A percentile compares a stretch with the other conserved stretches of the same genome.
phyloP scores from a whole-genome alignment of 2,797 vertebrate species.

The Neosilurus hyrtlii region DNA sequence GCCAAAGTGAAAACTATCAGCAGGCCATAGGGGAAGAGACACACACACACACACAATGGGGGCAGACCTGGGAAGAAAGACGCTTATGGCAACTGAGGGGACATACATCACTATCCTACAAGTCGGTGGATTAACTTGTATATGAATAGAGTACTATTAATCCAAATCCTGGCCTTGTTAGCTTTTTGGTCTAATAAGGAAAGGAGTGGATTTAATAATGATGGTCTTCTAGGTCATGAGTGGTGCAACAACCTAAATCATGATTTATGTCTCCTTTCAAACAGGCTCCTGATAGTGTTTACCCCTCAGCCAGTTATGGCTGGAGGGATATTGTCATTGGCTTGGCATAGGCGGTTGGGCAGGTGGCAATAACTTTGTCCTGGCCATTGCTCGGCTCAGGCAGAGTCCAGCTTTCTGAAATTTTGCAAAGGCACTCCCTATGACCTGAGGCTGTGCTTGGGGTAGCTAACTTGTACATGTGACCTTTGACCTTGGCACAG shows the following conservation, averaged over 20 bases:
- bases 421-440: too few species aligned
- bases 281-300: background rate
- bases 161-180: background rate
- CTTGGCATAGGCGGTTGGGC: too few species aligned
- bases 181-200: background rate
- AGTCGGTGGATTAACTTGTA: conserved; percentile 27
- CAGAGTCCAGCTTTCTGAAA: too few species aligned
- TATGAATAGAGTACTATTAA: conserved; percentile 13
- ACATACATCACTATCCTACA: background rate
- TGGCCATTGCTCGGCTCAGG: too few species aligned
- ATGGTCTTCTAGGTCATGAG: background rate
- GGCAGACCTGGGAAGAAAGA: conserved; percentile 23
- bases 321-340: too few species aligned
- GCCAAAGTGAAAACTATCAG: conserved; percentile 66
- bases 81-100: background rate
- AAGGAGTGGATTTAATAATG: background rate
- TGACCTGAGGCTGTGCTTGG: too few species aligned
- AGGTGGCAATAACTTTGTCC: too few species aligned
- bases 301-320: too few species aligned
- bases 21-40: conserved; percentile 46
- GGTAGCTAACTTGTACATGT: too few species aligned
- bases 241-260: background rate
- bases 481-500: too few species aligned
- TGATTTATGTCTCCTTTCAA: background rate
- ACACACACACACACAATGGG: conserved; percentile 28